Evolutionary conservation across 2,113 vertebrate genomes (phyloP).

Genomic region (Heterotis niloticus): DNA sequence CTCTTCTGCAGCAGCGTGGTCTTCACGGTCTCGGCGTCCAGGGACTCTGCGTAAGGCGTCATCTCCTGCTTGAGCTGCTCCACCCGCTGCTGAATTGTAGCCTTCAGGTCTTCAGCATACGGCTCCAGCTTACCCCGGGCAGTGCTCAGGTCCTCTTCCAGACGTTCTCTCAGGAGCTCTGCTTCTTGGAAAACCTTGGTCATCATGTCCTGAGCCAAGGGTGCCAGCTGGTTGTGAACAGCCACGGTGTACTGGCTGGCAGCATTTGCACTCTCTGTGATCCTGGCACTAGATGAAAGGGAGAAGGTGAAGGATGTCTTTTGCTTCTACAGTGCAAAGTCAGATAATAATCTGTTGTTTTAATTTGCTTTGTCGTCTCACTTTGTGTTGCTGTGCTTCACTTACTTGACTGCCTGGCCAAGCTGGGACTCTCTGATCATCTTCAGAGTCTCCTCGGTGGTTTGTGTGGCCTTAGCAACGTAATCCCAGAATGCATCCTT

Average conservation of each 20-base stretch:
- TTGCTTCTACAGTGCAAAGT: no score
- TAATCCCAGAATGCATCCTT: slow-evolving; percentile 69
- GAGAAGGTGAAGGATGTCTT: background rate
- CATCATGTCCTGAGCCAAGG: slow-evolving; percentile 49
- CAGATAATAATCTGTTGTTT: background rate
- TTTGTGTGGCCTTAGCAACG: slow-evolving; percentile 59
- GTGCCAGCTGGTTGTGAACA: slow-evolving; percentile 53
- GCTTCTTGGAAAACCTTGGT: slow-evolving; percentile 51
- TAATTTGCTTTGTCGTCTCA: background rate
- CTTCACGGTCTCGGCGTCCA: slow-evolving; percentile 51
- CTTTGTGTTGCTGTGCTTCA: background rate
- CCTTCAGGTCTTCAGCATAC: slow-evolving; percentile 64
- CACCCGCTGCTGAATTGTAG: slow-evolving; percentile 66
- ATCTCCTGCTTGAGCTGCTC: slow-evolving; percentile 62
- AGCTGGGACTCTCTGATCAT: slow-evolving; percentile 60
- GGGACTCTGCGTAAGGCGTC: slow-evolving; percentile 43
- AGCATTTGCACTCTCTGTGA: slow-evolving; percentile 43
- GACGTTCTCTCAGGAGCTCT: slow-evolving; percentile 53
- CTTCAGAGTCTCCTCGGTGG: slow-evolving; percentile 62
- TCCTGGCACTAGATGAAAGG: slow-evolving; percentile 36
- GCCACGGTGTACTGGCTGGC: slow-evolving; percentile 51
- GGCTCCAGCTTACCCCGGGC: slow-evolving; percentile 53
- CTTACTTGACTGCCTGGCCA: slow-evolving; percentile 62
- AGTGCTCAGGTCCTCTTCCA: slow-evolving; percentile 50
- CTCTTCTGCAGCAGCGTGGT: slow-evolving; percentile 49